Base-by-base conservation (phyloP, 2,888 invertebrate species). In the Diogma glabrata region DNA sequence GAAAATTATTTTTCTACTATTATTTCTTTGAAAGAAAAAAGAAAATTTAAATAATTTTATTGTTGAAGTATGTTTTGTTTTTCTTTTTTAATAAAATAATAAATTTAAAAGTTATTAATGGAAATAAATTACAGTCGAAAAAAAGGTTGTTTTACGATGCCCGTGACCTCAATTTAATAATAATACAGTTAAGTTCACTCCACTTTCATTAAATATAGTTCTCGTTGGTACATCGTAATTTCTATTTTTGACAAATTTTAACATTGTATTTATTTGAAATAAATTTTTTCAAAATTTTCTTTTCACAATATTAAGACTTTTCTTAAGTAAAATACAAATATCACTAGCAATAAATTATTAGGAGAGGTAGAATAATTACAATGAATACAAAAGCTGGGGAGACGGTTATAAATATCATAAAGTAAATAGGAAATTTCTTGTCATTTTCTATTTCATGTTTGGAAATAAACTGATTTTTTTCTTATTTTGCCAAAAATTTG, bases 111-210 rank as follows among this genome's bases (percentile, higher is more conserved):
- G 20, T 43, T 43, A 43, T 43, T 22, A 20, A 43, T 43, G 22
- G n/a, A n/a, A n/a, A n/a, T n/a, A n/a, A n/a, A n/a, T n/a, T n/a
- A n/a, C n/a, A n/a, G n/a, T n/a, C n/a, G n/a, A n/a, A n/a, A n/a
- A n/a, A n/a, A n/a, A 43, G 43, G 23, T 43, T 23, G 43, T 43
- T 43, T 43, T 43, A 23, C 43, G 43, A 22, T 43, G 43, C 43
- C 43, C 43, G 22, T 43, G 43, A 43, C 43, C 43, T 43, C 19
- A 19, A 40, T 40, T n/a, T 28, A 28, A 28, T n/a, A n/a, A 12
- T 14, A 22, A 20, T 43, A 22, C 8, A 8, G 1, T 6, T 43
- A 20, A 43, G 43, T 43, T 43, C 43, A 43, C 43, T 43, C 22
- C 43, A 43, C 43, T 43, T 43, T 38, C 22, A 43, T 22, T 20